Evolutionary conservation across 2,888 invertebrate genomes (phyloP).

Genomic region (Cantharis rufa): DNA sequence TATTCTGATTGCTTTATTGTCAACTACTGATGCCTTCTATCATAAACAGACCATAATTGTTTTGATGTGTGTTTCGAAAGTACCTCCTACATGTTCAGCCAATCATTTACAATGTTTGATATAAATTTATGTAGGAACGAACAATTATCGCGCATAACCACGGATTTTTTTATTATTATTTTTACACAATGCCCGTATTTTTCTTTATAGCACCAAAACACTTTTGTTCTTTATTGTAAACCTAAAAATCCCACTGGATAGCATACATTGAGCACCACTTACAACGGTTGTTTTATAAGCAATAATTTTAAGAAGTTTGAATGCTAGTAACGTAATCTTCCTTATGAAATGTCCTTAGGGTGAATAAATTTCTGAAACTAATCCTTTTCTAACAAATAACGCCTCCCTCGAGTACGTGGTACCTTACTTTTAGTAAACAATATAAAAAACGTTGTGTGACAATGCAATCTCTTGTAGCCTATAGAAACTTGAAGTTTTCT

Average conservation of each 20-base stretch:
- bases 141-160: background rate
- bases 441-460: conserved; percentile 25
- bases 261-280: background rate
- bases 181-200: background rate
- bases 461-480: conserved; percentile 26
- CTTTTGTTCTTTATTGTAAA: background rate
- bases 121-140: background rate
- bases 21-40: conserved; percentile 43
- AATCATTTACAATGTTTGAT: background rate
- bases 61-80: conserved; percentile 10
- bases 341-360: conserved; percentile 6
- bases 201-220: background rate
- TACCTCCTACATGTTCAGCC: conserved; percentile 1
- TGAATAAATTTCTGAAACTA: conserved; percentile 26
- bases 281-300: background rate
- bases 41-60: conserved; percentile 31
- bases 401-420: conserved; percentile 21
- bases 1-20: conserved; percentile 45
- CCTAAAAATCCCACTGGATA: background rate
- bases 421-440: conserved; percentile 17
- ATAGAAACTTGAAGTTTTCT: conserved; percentile 13
- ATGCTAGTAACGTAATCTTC: conserved; percentile 4
- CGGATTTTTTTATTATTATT: background rate
- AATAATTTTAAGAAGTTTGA: background rate
- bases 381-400: conserved; percentile 28